Conservation (phyloP, 2,797 vertebrate genomes). For the Enteromius paludinosus region DNA sequence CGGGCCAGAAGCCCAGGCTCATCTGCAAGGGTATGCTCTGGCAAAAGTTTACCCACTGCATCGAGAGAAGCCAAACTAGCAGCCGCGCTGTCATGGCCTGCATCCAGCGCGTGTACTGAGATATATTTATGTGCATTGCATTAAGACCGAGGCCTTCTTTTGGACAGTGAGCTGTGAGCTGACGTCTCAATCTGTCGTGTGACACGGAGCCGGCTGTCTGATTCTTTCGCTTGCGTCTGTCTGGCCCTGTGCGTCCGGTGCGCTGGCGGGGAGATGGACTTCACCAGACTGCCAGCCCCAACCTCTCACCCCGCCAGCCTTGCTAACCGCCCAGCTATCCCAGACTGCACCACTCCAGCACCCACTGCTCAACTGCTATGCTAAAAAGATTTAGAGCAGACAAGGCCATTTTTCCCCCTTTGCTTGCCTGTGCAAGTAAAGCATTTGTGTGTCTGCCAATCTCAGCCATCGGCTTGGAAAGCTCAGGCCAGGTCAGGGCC, state of each 20-base stretch:
- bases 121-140: constrained; percentile 65
- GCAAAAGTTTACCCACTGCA: constrained; percentile 55
- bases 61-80: constrained; percentile 51
- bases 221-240: constrained; percentile 54
- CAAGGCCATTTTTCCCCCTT: constrained; percentile 45
- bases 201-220: constrained; percentile 59
- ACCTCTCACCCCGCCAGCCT: constrained; percentile 49
- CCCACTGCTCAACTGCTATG: constrained; percentile 46
- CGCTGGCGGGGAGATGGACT: constrained; percentile 45
- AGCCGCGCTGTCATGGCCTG: constrained; percentile 52
- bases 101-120: constrained; percentile 50
- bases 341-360: constrained; percentile 41
- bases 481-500: constrained; percentile 42
- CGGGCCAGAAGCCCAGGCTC: constrained; percentile 55
- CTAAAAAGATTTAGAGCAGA: constrained; percentile 58
- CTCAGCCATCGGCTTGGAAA: constrained; percentile 40
- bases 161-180: constrained; percentile 52
- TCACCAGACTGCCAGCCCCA: constrained; percentile 50
- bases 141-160: constrained; percentile 49
- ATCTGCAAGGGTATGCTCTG: constrained; percentile 54
- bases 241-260: constrained; percentile 41
- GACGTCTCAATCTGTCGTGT: constrained; percentile 62
- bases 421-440: constrained; percentile 29
- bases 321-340: constrained; percentile 42
- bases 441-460: constrained; percentile 41